Base-by-base conservation (phyloP, 2,888 invertebrate genomes). In the Mechanitis mazaeus region DNA sequence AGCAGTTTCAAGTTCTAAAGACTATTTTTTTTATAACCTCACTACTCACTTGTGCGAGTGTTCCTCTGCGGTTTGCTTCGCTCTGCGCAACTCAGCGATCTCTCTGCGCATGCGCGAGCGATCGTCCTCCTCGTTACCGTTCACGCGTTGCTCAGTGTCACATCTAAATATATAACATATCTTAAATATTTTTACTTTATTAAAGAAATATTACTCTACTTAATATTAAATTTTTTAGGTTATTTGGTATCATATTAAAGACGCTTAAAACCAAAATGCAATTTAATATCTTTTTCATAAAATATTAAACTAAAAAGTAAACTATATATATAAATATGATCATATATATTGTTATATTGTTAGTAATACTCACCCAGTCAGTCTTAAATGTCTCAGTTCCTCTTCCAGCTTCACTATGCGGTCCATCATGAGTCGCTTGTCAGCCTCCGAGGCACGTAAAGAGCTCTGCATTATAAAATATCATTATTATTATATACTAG, bases 371-470 rank as follows among this genome's bases (percentile, higher is more conserved):
- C 9, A 42, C 42, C 42, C 42, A 42, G 42, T 42, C 7, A 42
- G 42, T 71, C 81, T 81, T 31, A 89, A 75, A 2, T 75, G 54
- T 54, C 93, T 92, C 70, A 94, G 81, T 74, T 94, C 94, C 64
- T 94, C 93, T 76, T 94, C 94, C 58, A 94, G 81, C 77, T 94
- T 94, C 42, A 85, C 81, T 56, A 94, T 90, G 45, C 94, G 92
- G 76, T 94, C 94, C 82, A 92, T 92, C 78, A 92, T 92, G 68
- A 93, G 92, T 69, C 92, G 92, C 76, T 92, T 93, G 75, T 94
- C 94, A 28, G 91, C 81, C 65, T 92, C 91, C 61, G 92, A 89
- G 75, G 93, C 86, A 73, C 94, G 93, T 64, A 94, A 86, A 72
- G 93, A 92, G 74, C 92, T 92, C 94, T 94, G 87, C 9, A 42